Base-by-base conservation (phyloP, 37 sponge, comb jelly and placozoan species). In the Ephydatia muelleri region DNA sequence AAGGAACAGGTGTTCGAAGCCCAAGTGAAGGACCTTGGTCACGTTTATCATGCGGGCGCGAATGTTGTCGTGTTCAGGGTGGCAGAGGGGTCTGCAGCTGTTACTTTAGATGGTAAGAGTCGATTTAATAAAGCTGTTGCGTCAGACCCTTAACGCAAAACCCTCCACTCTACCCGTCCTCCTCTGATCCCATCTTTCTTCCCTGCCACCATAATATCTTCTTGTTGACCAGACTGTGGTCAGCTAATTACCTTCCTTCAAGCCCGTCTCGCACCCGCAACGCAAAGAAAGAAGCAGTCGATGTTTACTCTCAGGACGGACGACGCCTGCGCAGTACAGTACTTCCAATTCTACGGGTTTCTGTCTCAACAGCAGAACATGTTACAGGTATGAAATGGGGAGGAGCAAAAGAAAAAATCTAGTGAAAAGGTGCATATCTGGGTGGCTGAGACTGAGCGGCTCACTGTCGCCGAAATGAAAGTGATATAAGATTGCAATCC, bases 331-430 rank as follows among this genome's bases (percentile, higher is more conserved):
- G 97, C 99, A 8, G 88, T 73, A 66, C 99, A 99, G 82, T 99
- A 99, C 83, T 99, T 99, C 76, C 93, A 97, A 89, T 99, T 95
- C 47, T 99, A 99, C 73, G 95, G 99, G 27, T 97, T 91, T 68
- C 85, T 99, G 30, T 94, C 92, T 0, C 99, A 99, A 87, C 99
- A 99, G 68, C 99, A 99, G 92, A 99, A 97, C 85, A 99, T 99
- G 99, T 3, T 97, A 80, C 97, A 92, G 88, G 92, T 92, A 75
- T 31, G 70, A 0, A 19, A 40, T 37, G 12, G 33, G 25, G 73
- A 25, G 28, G 35, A 36, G 28, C 2, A 27, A 14, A 37, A 68
- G 77, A 19, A 14, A 19, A 57, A 1, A 21, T 57, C 9, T 57
- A 21, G n/a, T n/a, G n/a, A n/a, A n/a, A n/a, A n/a, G n/a, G n/a